These are phyloP conservation scores for Microctonus hyperodae DNA, from an alignment of 2,888 invertebrate genomes.

Conservation along the genomic window DNA sequence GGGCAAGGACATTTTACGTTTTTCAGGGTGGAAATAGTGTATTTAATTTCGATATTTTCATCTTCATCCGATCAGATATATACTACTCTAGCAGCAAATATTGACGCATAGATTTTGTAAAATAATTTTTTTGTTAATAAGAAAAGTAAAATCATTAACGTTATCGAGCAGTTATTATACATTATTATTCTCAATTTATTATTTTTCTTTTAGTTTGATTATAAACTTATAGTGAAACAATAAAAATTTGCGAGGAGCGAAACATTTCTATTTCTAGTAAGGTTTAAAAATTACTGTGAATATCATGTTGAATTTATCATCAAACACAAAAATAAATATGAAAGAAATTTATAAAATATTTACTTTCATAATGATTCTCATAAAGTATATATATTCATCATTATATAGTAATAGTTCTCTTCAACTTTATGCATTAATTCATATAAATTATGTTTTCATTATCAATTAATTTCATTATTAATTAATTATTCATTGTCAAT, in stretches of 20 bases:
- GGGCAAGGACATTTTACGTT: background rate
- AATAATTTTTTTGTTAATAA: background rate
- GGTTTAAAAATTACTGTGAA: too few species aligned
- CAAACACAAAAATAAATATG: conserved; percentile 16
- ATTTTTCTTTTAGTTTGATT: background rate
- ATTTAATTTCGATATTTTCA: background rate
- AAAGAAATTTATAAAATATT: conserved; percentile 1
- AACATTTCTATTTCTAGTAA: background rate
- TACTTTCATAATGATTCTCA: background rate
- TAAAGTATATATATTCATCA: background rate
- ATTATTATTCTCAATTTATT: background rate
- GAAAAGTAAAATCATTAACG: background rate
- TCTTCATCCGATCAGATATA: background rate
- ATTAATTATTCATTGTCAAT: conserved; percentile 1
- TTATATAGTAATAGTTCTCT: background rate
- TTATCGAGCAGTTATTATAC: background rate
- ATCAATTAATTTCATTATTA: background rate
- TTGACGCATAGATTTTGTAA: background rate
- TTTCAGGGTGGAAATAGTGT: background rate
- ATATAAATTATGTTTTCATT: too few species aligned
- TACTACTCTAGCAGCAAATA: background rate
- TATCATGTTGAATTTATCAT: too few species aligned
- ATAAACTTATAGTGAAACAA: background rate
- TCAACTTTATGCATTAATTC: background rate
- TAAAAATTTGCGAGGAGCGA: background rate